Evolutionary conservation across 2,797 vertebrate genomes (phyloP).

Genomic region (Centropyge bicolor): DNA sequence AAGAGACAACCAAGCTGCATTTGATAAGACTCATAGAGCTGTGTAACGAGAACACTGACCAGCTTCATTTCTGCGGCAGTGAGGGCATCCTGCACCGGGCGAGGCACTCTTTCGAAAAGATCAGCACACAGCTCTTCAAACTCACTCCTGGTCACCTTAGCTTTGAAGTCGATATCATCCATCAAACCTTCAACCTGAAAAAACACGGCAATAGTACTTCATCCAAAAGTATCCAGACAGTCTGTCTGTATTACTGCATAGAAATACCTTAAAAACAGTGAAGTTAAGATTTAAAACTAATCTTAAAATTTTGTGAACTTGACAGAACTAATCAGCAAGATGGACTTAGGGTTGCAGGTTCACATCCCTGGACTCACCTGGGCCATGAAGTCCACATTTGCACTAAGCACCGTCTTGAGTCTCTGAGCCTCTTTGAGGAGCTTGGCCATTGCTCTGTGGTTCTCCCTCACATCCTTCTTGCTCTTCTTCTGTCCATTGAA

Average conservation of each 20-base stretch:
- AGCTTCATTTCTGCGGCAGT: conserved; percentile 90
- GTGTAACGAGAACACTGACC: conserved; percentile 81
- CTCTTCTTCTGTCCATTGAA: conserved; percentile 92
- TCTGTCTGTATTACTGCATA: neutral
- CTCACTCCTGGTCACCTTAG: conserved; percentile 91
- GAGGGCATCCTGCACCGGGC: conserved; percentile 92
- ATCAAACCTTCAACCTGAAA: conserved; percentile 95
- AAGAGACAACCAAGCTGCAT: too few species aligned
- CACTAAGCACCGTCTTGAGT: conserved; percentile 94
- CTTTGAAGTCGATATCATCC: conserved; percentile 97
- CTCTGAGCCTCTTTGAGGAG: conserved; percentile 97
- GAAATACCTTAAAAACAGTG: neutral
- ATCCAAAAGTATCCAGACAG: neutral
- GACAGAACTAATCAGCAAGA: neutral
- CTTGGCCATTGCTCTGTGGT: conserved; percentile 95
- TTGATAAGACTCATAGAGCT: neutral
- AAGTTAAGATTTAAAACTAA: neutral
- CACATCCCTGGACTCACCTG: conserved; percentile 86
- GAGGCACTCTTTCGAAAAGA: conserved; percentile 92
- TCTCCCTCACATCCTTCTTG: conserved; percentile 91
- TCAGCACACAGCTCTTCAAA: conserved; percentile 94
- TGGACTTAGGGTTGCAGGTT: neutral
- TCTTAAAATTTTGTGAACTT: too few species aligned
- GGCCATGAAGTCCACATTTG: conserved; percentile 92
- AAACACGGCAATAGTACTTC: neutral